Conservation (phyloP, 2,888 invertebrate species). For the Pediacus dermestoides region DNA sequence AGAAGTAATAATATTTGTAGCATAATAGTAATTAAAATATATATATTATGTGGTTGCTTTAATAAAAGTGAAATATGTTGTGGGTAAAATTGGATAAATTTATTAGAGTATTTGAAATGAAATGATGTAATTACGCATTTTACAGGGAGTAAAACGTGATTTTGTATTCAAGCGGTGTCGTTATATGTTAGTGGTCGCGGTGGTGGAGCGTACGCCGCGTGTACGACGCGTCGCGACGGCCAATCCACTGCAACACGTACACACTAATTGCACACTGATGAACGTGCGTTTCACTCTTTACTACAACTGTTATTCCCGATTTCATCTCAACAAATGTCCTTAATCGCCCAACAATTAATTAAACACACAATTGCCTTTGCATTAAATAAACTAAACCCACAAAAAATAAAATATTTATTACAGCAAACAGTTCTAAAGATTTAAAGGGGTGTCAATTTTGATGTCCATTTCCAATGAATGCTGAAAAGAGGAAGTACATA, state of each 20-base stretch:
- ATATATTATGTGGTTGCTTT: conserved; percentile 24
- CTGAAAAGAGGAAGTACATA: too few relatives aligned
- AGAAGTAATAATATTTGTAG: too few relatives aligned
- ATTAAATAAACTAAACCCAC: too few relatives aligned
- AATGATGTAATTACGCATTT: conserved; percentile 48
- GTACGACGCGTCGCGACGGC: conserved; percentile 34
- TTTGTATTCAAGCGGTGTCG: conserved; percentile 46
- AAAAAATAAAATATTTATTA: too few relatives aligned
- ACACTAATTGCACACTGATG: conserved; percentile 49
- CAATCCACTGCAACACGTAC: conserved; percentile 46
- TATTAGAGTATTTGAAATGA: conserved; percentile 39
- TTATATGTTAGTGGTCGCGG: conserved; percentile 43
- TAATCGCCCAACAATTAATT: too few relatives aligned
- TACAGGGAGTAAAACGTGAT: conserved; percentile 42
- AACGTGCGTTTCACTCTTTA: conserved; percentile 48
- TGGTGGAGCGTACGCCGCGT: conserved; percentile 20
- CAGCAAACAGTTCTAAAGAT: too few relatives aligned
- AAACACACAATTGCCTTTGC: too few relatives aligned
- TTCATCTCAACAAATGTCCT: conserved; percentile 36
- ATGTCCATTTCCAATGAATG: too few relatives aligned
- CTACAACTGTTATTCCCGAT: conserved; percentile 43
- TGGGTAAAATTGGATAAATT: conserved; percentile 33
- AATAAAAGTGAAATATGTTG: conserved; percentile 29
- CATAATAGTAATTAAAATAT: too few relatives aligned
- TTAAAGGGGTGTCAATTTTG: too few relatives aligned